phyloP scores from a whole-genome alignment of 1,140 invertebrate genomes.

The Cherax destructor region DNA sequence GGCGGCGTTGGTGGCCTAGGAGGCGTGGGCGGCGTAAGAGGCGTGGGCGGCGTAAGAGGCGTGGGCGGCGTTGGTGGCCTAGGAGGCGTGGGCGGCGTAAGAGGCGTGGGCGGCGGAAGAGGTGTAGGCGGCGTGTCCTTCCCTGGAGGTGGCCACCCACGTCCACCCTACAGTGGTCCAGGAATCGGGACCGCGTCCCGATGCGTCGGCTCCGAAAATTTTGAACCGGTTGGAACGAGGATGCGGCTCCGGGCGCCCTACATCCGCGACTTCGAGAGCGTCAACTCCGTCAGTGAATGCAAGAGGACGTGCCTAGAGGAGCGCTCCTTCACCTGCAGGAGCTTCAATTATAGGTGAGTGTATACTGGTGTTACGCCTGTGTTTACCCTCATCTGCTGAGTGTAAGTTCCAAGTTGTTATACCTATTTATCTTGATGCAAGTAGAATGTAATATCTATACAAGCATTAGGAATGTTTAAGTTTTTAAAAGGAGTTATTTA shows the following conservation, averaged over 20 bases:
- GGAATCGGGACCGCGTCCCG: not conserved
- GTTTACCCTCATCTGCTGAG: too few relatives aligned
- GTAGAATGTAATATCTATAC: too few relatives aligned
- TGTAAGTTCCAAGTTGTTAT: too few relatives aligned
- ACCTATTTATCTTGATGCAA: too few relatives aligned
- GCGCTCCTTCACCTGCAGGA: conserved; percentile 40
- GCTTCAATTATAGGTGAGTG: conserved; percentile 57
- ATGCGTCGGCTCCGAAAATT: conserved; percentile 25
- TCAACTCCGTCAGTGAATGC: conserved; percentile 41
- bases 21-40: not conserved
- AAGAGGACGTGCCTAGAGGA: conserved; percentile 39
- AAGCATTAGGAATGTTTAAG: too few relatives aligned
- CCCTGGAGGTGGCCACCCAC: not conserved
- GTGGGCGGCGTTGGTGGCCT: not conserved
- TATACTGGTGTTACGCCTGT: too few relatives aligned
- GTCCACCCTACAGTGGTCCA: not conserved
- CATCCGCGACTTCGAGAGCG: conserved; percentile 44
- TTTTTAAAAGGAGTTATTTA: too few relatives aligned
- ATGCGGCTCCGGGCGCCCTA: conserved; percentile 30
- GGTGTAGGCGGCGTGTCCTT: not conserved
- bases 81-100: not conserved
- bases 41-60: too few relatives aligned
- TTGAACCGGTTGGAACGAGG: conserved; percentile 46
- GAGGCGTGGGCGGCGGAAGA: not conserved
- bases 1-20: not conserved